Percentiles rank a stretch among this genome's conserved stretches.
Evolutionary conservation across 2,113 vertebrate genomes (phyloP).

Genomic region (Pituophis catenifer): DNA sequence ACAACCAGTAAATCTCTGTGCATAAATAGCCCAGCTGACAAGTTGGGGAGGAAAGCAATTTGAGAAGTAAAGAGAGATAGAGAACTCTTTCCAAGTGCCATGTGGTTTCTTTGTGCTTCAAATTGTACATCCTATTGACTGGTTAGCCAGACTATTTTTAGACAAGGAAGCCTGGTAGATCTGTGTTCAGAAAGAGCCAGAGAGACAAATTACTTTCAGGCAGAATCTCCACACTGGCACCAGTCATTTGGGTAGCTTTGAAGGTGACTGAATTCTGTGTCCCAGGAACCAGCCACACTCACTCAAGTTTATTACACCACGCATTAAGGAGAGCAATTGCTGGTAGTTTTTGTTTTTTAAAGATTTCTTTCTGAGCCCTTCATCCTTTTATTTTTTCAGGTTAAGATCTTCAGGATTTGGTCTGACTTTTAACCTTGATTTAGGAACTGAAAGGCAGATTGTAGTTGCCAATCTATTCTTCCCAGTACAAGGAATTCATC

Average conservation of each 20-base stretch:
- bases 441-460: background rate
- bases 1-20: background rate
- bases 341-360: background rate
- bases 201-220: background rate
- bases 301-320: background rate
- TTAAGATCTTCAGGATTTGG: background rate
- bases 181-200: background rate
- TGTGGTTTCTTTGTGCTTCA: background rate
- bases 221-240: background rate
- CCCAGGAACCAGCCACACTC: background rate
- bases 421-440: background rate
- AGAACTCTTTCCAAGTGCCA: background rate
- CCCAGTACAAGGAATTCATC: rapidly evolving
- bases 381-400: background rate
- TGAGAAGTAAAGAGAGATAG: background rate
- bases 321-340: background rate
- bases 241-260: background rate
- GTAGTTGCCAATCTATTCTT: background rate
- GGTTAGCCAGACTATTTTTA: background rate
- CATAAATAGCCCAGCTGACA: background rate
- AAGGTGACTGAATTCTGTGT: background rate
- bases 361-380: background rate
- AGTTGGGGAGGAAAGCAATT: background rate
- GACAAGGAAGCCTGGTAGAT: background rate
- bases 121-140: background rate